phyloP scores from a whole-genome alignment of 2,113 vertebrate genomes.

The Ceyx cyanopectus region DNA sequence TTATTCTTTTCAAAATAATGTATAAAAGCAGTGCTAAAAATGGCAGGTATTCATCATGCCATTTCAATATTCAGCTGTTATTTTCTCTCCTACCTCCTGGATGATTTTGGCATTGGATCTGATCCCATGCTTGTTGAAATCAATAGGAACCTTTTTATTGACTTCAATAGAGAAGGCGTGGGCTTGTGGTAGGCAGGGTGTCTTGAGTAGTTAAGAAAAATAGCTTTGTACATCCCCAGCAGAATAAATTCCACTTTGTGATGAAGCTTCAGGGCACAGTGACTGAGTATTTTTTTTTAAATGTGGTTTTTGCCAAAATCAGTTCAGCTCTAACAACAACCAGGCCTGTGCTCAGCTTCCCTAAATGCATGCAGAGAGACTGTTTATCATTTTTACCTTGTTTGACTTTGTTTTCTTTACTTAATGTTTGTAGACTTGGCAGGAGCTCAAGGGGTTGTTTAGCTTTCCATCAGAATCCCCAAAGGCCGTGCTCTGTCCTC shows the following conservation, averaged over 20 bases:
- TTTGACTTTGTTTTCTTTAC: neutral
- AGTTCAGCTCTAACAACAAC: neutral
- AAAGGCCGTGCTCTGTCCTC: neutral
- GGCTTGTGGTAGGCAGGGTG: neutral
- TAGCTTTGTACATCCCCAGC: neutral
- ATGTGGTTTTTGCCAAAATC: neutral
- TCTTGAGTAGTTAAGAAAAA: neutral
- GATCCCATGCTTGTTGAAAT: conserved; percentile 23
- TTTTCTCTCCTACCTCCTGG: neutral
- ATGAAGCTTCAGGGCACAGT: neutral
- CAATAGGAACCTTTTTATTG: conserved; percentile 12
- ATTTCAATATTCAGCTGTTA: neutral
- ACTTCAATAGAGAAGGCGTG: neutral
- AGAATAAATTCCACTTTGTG: neutral
- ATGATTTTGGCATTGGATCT: neutral
- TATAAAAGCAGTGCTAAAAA: neutral
- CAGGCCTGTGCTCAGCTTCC: neutral
- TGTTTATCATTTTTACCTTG: neutral
- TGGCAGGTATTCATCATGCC: neutral
- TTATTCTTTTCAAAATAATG: neutral
- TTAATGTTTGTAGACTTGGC: neutral
- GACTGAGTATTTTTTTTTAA: neutral
- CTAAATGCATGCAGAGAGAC: neutral
- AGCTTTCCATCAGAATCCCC: neutral
- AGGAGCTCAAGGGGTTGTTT: neutral